Conservation (phyloP, 2,113 vertebrate genomes). For the Rhagologus leucostigma region DNA sequence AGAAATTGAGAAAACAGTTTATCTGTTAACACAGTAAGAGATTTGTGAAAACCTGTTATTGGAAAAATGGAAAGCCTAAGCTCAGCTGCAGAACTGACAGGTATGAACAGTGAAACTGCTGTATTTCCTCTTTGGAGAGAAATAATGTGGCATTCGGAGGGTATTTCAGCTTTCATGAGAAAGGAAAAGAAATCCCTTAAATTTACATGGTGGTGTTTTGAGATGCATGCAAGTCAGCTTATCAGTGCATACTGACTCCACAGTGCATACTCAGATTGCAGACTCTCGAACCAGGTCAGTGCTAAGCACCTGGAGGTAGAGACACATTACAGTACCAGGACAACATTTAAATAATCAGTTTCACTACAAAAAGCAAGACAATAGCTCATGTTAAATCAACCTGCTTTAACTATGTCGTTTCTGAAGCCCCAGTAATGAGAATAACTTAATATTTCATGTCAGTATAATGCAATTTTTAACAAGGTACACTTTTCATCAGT, state of each 20-base stretch:
- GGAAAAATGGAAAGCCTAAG: neutral
- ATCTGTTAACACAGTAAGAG: neutral
- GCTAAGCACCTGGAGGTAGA: neutral
- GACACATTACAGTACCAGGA: neutral
- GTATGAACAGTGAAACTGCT: neutral
- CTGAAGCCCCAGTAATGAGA: neutral
- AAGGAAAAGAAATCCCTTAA: neutral
- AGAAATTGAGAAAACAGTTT: neutral
- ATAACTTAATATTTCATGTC: neutral
- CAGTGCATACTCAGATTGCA: neutral
- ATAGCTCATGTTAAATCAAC: neutral
- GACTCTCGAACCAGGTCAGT: neutral
- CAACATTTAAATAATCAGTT: neutral
- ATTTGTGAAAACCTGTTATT: neutral
- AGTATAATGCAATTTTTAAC: neutral
- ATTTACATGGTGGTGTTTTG: neutral
- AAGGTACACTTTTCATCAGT: neutral
- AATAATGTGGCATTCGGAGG: fast-evolving
- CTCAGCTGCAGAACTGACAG: neutral
- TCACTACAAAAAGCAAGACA: neutral
- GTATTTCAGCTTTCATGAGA: neutral
- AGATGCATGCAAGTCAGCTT: neutral
- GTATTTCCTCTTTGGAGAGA: neutral
- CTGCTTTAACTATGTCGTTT: neutral
- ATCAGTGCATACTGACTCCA: neutral